Base-by-base conservation (phyloP, 2,113 vertebrate species). In the Ceratotherium simum region DNA sequence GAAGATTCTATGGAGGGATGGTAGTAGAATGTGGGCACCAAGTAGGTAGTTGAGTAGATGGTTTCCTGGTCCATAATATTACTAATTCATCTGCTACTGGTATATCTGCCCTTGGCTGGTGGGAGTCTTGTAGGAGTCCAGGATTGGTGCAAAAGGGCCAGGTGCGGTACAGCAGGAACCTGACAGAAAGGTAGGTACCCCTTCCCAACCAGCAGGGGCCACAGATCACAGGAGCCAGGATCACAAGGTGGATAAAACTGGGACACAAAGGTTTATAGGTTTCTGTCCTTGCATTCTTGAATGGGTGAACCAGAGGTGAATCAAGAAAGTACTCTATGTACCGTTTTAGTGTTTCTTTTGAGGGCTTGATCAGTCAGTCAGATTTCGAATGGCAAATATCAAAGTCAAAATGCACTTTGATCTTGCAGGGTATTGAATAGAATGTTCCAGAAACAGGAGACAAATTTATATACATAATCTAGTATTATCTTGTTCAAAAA, bases 331-430 rank as follows among this genome's bases (percentile, higher is more conserved):
- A 69, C 62, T 91, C 60, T 82, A 73, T 8, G 39, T 90, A 67
- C 69, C 83, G 12, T 90, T 78, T 36, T 48, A 70, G 39, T 85
- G 33, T 95, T 95, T 33, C 9, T 73, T 89, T 85, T 84, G 51
- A 69, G 46, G 48, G 31, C 48, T 75, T 65, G n/a, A 69, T 65
- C 58, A 69, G 23, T 73, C 21, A 72, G 64, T 86, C 54, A 67
- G n/a, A 75, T 92, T 96, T 88, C 81, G 90, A 88, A 88, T 67
- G n/a, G 36, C 36, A 82, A 48, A 21, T 75, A 31, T 82, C 58
- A 64, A 91, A 95, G 64, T 91, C 27, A 80, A 80, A 60, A 64
- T 39, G 42, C 6, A 54, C 89, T 79, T 91, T 91, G 60, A 89
- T 60, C 13, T 79, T 16, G 89, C 20, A 72, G 48, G 27, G 25